Conservation (phyloP, 1,140 invertebrate species). For the Pseudomyrmex cubaensis region DNA sequence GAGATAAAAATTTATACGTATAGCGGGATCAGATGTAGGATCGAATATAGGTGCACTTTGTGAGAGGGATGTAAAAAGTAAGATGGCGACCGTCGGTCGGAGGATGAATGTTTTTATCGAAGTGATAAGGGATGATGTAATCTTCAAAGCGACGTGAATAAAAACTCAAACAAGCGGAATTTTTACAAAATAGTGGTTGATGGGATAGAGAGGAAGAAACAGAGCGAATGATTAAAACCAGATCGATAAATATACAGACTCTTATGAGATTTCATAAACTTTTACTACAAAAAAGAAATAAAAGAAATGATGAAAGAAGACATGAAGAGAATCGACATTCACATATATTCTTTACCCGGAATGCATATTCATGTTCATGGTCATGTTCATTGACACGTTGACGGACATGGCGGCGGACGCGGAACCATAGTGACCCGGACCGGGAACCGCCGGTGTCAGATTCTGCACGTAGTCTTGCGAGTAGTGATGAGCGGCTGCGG, state of each 20-base stretch:
- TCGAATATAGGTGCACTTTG: slow-evolving; percentile 18
- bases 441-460: slow-evolving; percentile 81
- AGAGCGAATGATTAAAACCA: too few species aligned
- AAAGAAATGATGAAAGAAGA: neutral
- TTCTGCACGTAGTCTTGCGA: slow-evolving; percentile 83
- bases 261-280: too few species aligned
- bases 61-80: neutral
- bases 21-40: neutral
- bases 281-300: neutral
- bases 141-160: neutral
- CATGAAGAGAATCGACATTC: too few species aligned
- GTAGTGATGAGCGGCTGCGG: slow-evolving; percentile 81
- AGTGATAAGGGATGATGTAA: neutral
- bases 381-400: slow-evolving; percentile 99
- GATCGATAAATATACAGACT: too few species aligned
- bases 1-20: neutral
- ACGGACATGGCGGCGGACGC: slow-evolving; percentile 93
- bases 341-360: slow-evolving; percentile 83
- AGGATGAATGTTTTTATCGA: neutral
- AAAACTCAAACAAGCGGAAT: neutral
- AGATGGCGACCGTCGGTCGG: neutral
- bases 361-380: slow-evolving; percentile 93
- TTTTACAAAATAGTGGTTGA: neutral
- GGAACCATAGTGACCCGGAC: slow-evolving; percentile 85
- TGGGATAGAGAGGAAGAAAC: neutral